Evolutionary conservation across 2,113 vertebrate species (phyloP), one percentile per base, ranked within the genome.

Genomic region (Antechinus flavipes): DNA sequence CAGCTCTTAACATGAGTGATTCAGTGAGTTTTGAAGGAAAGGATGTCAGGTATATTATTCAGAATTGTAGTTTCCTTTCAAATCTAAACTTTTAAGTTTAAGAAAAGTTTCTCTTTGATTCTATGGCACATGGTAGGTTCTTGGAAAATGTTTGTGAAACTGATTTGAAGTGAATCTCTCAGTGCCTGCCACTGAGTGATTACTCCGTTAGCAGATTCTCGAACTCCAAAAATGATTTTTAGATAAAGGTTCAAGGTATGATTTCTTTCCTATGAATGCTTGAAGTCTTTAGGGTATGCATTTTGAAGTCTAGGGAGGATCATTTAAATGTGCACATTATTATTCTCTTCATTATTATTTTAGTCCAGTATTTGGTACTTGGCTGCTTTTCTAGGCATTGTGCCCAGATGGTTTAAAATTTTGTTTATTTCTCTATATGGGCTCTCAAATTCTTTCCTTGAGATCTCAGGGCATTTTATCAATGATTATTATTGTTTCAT

Each of bases 381-480:
- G 90, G 90, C 90, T 50, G 47, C 47, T 90, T 90, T 90, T 90
- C 90, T 12, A 50, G 90, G 90, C 90, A 90, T 90, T 50, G 90
- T 90, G 90, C 90, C 90, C 90, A 50, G 90, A 90, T 90, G 46
- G 90, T 47, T 90, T 90, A 49, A 90, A 27, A 50, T 90, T 47
- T 47, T 90, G 90, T 90, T 27, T 90, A 90, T 90, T 42, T 35
- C n/a, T 26, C 12, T 50, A 30, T 50, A 12, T 52, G 27, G 24
- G 25, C 24, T 90, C 90, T 49, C 47, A 50, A 50, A 90, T 90
- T 90, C 90, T 90, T 52, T 90, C 25, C 49, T 52, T 90, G 90
- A 90, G 68, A 84, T 84, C n/a, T 84, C 68, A 84, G n/a, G 68
- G 68, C 90, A 90, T 52, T 52, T 90, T 90, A 90, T 90, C 90